Percentiles rank a stretch among this genome's conserved stretches.
phyloP scores from a whole-genome alignment of 1,140 invertebrate species.

The Stegodyphus mimosarum region DNA sequence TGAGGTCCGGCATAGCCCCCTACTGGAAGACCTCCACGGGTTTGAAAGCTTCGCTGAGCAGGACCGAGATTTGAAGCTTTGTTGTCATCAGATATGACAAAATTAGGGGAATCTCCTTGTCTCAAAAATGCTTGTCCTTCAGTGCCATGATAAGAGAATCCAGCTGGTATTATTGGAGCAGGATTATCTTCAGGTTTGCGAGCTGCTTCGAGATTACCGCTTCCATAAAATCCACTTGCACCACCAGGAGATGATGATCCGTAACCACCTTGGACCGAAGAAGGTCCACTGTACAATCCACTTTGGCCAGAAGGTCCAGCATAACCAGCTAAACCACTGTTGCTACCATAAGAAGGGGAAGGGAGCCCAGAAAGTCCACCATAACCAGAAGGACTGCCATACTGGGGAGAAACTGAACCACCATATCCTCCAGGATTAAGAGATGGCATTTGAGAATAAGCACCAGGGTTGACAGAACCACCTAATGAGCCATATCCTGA shows the following conservation, averaged over 20 bases:
- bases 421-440: neutral
- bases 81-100: conserved; percentile 18
- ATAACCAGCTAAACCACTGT: neutral
- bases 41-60: conserved; percentile 39
- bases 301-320: neutral
- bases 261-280: neutral
- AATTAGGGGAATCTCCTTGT: conserved; percentile 33
- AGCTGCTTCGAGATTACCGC: neutral
- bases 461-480: neutral
- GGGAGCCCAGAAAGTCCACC: neutral
- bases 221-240: neutral
- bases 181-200: conserved; percentile 5
- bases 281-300: neutral
- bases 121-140: conserved; percentile 45
- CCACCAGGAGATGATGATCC: neutral
- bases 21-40: conserved; percentile 20
- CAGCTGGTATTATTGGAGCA: conserved; percentile 24
- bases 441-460: conserved; percentile 63
- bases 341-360: neutral
- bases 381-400: neutral
- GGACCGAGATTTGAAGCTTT: conserved; percentile 6
- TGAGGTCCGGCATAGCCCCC: conserved; percentile 45
- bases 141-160: conserved; percentile 46
- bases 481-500: neutral
- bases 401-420: neutral